Conservation (phyloP, 1,140 invertebrate genomes). For the Zophobas morio region DNA sequence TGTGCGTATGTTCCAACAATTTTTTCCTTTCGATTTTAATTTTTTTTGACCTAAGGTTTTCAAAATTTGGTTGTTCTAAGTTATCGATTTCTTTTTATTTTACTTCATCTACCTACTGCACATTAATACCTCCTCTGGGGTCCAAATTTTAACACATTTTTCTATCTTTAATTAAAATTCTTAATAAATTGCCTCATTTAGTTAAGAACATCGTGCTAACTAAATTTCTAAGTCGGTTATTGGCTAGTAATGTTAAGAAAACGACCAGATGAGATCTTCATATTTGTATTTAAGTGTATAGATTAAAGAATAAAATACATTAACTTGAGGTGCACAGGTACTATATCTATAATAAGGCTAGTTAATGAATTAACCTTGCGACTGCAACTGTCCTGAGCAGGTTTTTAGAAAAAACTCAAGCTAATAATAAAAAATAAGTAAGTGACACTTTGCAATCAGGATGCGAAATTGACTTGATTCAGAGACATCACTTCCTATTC, state of each 20-base stretch:
- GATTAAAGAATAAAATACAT: conserved; percentile 52
- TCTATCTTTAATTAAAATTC: no score
- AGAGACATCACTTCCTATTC: conserved; percentile 3
- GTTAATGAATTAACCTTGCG: conserved; percentile 42
- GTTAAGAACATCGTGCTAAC: no score
- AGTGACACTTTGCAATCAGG: conserved; percentile 29
- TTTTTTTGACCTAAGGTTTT: no score
- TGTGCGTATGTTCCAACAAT: no score
- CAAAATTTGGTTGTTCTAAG: no score
- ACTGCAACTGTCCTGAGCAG: conserved; percentile 37
- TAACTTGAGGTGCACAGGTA: conserved; percentile 55
- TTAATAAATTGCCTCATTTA: no score
- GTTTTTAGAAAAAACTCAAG: conserved; percentile 41
- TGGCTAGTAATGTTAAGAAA: background rate
- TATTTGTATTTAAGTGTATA: conserved; percentile 50
- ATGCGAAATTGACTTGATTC: conserved; percentile 26
- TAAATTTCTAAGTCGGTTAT: no score
- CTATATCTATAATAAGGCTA: conserved; percentile 52
- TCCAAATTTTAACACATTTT: no score
- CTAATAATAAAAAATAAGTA: conserved; percentile 23
- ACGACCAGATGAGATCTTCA: conserved; percentile 45
- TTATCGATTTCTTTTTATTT: no score
- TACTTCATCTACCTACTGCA: no score
- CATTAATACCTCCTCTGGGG: no score
- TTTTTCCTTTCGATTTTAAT: no score